These are phyloP conservation scores for Ochotona princeps DNA, from an alignment of 2,113 vertebrate genomes.

Conservation along the genomic window DNA sequence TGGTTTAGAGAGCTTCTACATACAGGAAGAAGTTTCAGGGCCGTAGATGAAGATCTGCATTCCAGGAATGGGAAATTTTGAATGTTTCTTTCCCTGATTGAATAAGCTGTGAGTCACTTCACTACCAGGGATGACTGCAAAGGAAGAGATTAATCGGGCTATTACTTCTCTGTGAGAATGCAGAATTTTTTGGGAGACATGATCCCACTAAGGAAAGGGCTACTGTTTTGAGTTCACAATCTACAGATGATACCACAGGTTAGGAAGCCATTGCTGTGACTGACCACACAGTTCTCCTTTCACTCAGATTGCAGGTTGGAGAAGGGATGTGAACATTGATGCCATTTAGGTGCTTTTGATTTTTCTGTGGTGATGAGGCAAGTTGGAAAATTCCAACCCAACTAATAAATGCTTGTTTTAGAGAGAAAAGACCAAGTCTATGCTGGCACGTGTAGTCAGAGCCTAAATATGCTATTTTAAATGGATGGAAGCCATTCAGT, in stretches of 20 bases:
- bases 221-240: not conserved
- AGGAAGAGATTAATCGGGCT: not conserved
- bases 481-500: not conserved
- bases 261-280: not conserved
- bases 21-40: not conserved
- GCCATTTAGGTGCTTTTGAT: not conserved
- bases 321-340: not conserved
- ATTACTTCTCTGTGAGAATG: not conserved
- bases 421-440: not conserved
- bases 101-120: conserved; percentile 24
- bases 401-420: not conserved
- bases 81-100: conserved; percentile 23
- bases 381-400: not conserved
- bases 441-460: not conserved
- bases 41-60: not conserved
- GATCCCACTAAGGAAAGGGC: not conserved
- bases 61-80: not conserved
- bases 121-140: not conserved
- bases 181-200: not conserved
- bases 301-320: not conserved
- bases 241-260: not conserved
- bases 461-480: not conserved
- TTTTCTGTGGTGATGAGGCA: not conserved
- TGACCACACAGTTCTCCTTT: not conserved
- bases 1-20: not conserved